phyloP scores from a whole-genome alignment of 2,797 vertebrate species.

The Hirundo rustica region DNA sequence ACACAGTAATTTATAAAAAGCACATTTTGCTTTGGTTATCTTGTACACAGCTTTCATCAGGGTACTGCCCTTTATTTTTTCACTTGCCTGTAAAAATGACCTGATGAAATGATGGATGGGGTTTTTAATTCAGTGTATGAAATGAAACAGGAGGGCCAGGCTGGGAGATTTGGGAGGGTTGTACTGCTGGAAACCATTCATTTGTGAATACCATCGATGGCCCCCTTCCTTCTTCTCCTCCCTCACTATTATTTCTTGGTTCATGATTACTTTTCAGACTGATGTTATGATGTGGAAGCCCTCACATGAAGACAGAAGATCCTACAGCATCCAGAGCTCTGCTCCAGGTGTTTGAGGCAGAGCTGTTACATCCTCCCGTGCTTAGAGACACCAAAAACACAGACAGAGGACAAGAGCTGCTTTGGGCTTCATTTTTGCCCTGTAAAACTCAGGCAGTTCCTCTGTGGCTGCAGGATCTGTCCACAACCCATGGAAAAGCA shows the following conservation, averaged over 20 bases:
- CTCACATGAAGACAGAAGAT: background rate
- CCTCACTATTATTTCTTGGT: accelerated
- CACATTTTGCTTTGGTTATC: background rate
- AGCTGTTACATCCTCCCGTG: background rate
- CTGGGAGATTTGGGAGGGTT: background rate
- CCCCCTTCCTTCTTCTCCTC: background rate
- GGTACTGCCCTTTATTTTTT: background rate
- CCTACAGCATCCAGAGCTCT: background rate
- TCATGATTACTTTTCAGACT: background rate
- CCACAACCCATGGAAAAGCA: background rate
- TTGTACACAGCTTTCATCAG: background rate
- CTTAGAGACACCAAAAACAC: background rate
- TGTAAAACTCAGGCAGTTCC: background rate
- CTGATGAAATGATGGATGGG: background rate
- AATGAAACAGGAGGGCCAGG: background rate
- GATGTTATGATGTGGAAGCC: background rate
- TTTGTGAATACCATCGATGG: accelerated
- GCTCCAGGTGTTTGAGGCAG: background rate
- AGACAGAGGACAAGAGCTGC: background rate
- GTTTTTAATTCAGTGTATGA: background rate
- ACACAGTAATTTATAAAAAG: background rate
- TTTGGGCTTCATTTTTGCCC: background rate
- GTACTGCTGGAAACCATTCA: background rate
- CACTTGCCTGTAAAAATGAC: background rate
- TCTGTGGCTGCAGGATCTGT: background rate